These are phyloP conservation scores for Paramormyrops kingsleyae DNA, from an alignment of 2,113 vertebrate species.

Conservation along the genomic window DNA sequence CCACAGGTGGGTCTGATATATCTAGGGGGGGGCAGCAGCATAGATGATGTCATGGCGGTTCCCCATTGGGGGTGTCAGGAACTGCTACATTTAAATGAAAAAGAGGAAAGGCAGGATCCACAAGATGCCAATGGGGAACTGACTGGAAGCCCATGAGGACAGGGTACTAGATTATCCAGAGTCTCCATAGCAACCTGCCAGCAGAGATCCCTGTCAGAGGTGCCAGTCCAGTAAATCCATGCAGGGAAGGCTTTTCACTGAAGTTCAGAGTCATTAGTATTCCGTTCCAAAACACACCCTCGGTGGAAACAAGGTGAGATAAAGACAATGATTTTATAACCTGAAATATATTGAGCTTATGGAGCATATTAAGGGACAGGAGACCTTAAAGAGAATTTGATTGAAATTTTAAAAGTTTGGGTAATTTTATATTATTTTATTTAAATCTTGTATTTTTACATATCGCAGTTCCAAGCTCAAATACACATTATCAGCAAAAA, in stretches of 20 bases:
- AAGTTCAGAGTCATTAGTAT: neutral
- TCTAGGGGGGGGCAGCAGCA: neutral
- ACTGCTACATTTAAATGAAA: neutral
- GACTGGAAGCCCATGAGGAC: neutral
- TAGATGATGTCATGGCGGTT: neutral
- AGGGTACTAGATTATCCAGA: neutral
- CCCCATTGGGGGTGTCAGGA: neutral
- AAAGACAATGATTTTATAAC: neutral
- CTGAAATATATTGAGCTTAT: neutral
- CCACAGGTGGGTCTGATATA: conserved; percentile 12
- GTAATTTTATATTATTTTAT: neutral
- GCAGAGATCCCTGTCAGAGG: neutral
- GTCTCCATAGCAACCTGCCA: neutral
- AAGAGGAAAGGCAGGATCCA: neutral
- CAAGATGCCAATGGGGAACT: neutral
- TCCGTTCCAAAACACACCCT: neutral
- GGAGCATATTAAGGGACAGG: neutral
- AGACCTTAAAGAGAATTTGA: neutral
- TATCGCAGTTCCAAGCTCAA: neutral
- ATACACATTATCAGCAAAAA: neutral
- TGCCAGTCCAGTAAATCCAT: neutral
- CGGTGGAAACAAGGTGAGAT: neutral
- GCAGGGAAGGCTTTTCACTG: neutral
- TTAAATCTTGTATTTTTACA: neutral
- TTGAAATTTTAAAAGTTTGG: neutral